A percentile compares a stretch with the other conserved stretches of the same genome.
These are phyloP conservation scores for Gallinago media DNA, from an alignment of 2,113 vertebrate species.

Conservation along the genomic window DNA sequence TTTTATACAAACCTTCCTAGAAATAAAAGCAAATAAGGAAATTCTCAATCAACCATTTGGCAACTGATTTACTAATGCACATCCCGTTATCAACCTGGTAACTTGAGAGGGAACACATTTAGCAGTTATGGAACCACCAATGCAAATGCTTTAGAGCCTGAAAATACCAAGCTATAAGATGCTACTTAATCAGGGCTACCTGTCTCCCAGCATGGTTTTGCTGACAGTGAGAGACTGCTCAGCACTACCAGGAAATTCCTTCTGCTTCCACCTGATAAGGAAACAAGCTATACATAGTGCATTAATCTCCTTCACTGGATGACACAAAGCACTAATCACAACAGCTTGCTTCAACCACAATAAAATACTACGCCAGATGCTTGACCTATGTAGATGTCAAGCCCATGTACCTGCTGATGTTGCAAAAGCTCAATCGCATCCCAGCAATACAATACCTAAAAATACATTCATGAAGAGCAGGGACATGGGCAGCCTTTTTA, in stretches of 20 bases:
- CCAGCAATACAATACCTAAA: background rate
- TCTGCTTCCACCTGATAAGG: slow-evolving; percentile 35
- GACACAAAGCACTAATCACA: slow-evolving; percentile 7
- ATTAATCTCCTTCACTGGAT: background rate
- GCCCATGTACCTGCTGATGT: background rate
- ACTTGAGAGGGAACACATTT: background rate
- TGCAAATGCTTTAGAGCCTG: background rate
- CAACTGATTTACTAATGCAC: background rate
- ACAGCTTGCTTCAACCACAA: background rate
- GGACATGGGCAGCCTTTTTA: background rate
- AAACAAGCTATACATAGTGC: background rate
- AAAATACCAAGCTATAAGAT: background rate
- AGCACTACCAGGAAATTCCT: background rate
- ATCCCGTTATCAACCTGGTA: background rate
- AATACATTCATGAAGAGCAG: background rate
- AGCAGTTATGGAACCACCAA: background rate
- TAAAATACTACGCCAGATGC: background rate
- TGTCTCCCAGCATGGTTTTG: background rate
- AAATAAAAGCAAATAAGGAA: background rate
- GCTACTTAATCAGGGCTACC: background rate
- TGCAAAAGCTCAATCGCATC: background rate
- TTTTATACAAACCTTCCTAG: background rate
- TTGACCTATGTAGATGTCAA: background rate
- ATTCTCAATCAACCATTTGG: background rate
- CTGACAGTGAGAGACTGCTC: background rate